Conservation (phyloP, 2,888 invertebrate genomes). For the Lithophane ornitopus region DNA sequence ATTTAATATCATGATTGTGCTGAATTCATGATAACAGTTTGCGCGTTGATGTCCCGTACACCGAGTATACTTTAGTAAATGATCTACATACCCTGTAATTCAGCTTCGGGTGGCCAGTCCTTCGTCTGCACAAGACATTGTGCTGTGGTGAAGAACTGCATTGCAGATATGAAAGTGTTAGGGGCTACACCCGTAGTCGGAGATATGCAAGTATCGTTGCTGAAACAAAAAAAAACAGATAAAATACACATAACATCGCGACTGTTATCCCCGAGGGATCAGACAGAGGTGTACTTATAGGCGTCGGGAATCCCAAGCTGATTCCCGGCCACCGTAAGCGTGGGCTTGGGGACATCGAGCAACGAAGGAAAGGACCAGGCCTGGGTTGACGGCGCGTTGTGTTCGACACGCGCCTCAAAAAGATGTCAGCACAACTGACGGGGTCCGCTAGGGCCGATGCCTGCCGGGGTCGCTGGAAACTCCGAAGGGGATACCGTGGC, state of each 20-base stretch:
- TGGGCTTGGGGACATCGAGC: too few relatives aligned
- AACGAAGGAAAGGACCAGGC: too few relatives aligned
- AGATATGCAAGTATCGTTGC: slow-evolving; percentile 24
- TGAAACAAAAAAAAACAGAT: not conserved
- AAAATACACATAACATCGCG: not conserved
- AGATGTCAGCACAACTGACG: too few relatives aligned
- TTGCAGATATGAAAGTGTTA: slow-evolving; percentile 34
- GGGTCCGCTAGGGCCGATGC: too few relatives aligned
- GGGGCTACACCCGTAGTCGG: slow-evolving; percentile 32
- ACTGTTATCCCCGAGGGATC: not conserved
- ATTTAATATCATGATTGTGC: not conserved
- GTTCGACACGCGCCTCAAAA: too few relatives aligned
- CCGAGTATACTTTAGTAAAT: not conserved
- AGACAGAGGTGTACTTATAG: not conserved
- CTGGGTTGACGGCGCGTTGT: too few relatives aligned
- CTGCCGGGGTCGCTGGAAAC: too few relatives aligned
- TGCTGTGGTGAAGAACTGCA: slow-evolving; percentile 40
- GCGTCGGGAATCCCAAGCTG: too few relatives aligned
- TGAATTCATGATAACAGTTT: not conserved
- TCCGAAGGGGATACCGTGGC: too few relatives aligned
- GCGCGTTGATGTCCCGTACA: not conserved
- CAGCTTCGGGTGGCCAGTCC: slow-evolving; percentile 38
- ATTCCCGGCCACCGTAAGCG: too few relatives aligned
- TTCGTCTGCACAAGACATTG: slow-evolving; percentile 43
- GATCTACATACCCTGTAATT: slow-evolving; percentile 27